Percentiles rank a stretch among this genome's conserved stretches.
Conservation (phyloP, 2,113 vertebrate species). For the Vidua macroura region DNA sequence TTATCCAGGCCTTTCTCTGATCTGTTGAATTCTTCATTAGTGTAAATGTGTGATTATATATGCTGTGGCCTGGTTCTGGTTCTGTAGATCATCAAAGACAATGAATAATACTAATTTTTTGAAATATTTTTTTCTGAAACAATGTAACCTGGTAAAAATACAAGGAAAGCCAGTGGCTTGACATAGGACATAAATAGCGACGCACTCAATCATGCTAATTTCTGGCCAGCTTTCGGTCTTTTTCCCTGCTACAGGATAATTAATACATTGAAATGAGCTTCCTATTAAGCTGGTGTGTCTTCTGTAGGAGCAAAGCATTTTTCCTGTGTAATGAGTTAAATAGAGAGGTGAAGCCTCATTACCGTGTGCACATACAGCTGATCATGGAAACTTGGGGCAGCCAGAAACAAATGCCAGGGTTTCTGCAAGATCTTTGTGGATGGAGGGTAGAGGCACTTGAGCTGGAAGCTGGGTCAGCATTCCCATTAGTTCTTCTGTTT, state of each 20-base stretch:
- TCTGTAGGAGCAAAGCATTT: not conserved
- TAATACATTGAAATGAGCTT: not conserved
- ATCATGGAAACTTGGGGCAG: not conserved
- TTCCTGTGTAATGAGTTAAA: not conserved
- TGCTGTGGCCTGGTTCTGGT: not conserved
- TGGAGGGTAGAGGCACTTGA: not conserved
- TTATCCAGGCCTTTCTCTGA: slow-evolving; percentile 9
- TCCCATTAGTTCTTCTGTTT: not conserved
- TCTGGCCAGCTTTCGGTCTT: not conserved
- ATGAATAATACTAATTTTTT: not conserved
- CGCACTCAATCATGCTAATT: not conserved
- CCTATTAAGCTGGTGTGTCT: not conserved
- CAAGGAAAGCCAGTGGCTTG: not conserved
- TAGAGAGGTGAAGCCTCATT: not conserved
- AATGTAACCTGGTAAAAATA: not conserved
- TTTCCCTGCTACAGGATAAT: not conserved
- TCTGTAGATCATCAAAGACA: not conserved
- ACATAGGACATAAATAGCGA: not conserved
- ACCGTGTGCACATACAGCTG: rapidly evolving
- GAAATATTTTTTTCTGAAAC: not conserved
- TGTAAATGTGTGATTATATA: not conserved
- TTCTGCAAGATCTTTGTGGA: not conserved
- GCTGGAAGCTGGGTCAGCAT: not conserved
- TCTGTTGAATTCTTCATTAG: not conserved
- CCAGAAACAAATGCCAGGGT: not conserved